phyloP scores from a whole-genome alignment of 2,888 invertebrate species.

The Yponomeuta plumbellus region DNA sequence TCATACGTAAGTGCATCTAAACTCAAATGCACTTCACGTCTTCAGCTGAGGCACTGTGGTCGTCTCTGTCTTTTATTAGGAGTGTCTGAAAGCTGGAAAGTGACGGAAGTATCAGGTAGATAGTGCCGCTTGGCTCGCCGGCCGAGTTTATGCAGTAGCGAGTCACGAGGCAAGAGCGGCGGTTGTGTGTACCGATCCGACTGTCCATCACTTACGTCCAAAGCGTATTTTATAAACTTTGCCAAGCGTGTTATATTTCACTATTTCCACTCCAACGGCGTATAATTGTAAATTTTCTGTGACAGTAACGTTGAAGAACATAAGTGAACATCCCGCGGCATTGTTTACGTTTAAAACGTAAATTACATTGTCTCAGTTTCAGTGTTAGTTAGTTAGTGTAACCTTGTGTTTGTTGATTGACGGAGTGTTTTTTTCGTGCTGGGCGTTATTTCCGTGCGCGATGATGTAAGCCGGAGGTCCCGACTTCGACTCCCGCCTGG shows the following conservation, averaged over 20 bases:
- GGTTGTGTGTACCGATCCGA: slow-evolving; percentile 25
- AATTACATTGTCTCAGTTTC: slow-evolving; percentile 33
- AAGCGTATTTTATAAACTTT: slow-evolving; percentile 70
- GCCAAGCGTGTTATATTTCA: slow-evolving; percentile 52
- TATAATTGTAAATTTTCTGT: slow-evolving; percentile 2
- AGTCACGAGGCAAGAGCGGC: slow-evolving; percentile 33
- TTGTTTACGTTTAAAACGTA: slow-evolving; percentile 24
- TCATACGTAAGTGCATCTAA: slow-evolving; percentile 46
- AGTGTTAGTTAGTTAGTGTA: slow-evolving; percentile 50
- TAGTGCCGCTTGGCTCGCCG: slow-evolving; percentile 22
- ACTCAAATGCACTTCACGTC: slow-evolving; percentile 37
- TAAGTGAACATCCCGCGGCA: slow-evolving; percentile 14
- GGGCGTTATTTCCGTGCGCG: slow-evolving; percentile 62
- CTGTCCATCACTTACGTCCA: slow-evolving; percentile 23
- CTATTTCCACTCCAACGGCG: slow-evolving; percentile 35
- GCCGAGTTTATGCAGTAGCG: slow-evolving; percentile 43
- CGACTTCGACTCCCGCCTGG: slow-evolving; percentile 57
- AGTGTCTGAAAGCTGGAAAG: slow-evolving; percentile 35
- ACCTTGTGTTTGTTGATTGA: slow-evolving; percentile 69
- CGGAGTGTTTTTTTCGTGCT: slow-evolving; percentile 48
- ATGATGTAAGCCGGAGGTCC: slow-evolving; percentile 63
- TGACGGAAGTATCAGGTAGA: slow-evolving; percentile 47
- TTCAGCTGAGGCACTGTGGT: slow-evolving; percentile 29
- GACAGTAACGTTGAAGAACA: not conserved
- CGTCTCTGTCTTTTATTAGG: slow-evolving; percentile 38